These are phyloP conservation scores for Gambusia yucatana DNA, from an alignment of 2,797 vertebrate species.

Conservation along the genomic window DNA sequence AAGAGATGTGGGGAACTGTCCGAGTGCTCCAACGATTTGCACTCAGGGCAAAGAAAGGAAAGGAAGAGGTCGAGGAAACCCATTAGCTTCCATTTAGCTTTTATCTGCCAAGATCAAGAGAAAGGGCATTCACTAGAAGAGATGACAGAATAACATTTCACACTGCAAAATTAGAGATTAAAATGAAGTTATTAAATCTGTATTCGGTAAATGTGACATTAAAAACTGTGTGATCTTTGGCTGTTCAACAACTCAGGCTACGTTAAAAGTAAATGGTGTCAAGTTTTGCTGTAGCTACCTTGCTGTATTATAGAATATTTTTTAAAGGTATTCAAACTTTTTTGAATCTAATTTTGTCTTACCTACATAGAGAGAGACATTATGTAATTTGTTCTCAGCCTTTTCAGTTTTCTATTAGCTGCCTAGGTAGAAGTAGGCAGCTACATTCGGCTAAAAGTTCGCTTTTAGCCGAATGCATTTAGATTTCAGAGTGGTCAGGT, in stretches of 20 bases:
- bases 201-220: not conserved
- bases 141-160: not conserved
- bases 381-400: not conserved
- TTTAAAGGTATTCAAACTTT: not conserved
- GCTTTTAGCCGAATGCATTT: not conserved
- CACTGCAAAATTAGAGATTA: not conserved
- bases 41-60: slow-evolving; percentile 11
- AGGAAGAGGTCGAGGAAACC: not conserved
- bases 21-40: slow-evolving; percentile 36
- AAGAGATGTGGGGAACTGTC: slow-evolving; percentile 33
- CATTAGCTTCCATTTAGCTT: not conserved
- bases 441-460: not conserved
- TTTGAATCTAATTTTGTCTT: not conserved
- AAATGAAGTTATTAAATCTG: not conserved
- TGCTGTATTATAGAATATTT: not conserved
- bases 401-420: not conserved
- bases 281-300: not conserved
- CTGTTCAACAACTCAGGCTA: not conserved
- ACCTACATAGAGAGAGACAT: not conserved
- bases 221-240: not conserved
- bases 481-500: not conserved
- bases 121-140: not conserved
- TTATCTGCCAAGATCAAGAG: not conserved
- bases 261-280: not conserved
- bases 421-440: not conserved